Conservation (phyloP, 2,113 vertebrate genomes). For the Ictalurus punctatus region DNA sequence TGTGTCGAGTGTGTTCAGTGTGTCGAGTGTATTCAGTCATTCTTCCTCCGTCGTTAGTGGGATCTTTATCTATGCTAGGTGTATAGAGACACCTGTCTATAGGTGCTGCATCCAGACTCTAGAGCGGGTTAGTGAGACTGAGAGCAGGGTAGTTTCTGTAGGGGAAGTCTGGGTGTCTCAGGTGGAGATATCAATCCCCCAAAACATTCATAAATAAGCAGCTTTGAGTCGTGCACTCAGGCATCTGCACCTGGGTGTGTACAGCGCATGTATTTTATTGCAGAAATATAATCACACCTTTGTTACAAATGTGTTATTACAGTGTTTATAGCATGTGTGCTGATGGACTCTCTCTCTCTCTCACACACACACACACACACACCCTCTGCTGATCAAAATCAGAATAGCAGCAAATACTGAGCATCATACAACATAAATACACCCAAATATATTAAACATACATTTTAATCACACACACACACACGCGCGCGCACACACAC, state of each 20-base stretch:
- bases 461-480: not conserved
- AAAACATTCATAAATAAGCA: not conserved
- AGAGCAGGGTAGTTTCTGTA: too few species aligned
- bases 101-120: too few species aligned
- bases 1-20: too few species aligned
- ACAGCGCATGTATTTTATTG: not conserved
- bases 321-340: not conserved
- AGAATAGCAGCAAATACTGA: not conserved
- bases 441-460: not conserved
- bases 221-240: not conserved
- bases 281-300: not conserved
- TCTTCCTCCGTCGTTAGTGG: too few species aligned
- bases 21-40: too few species aligned
- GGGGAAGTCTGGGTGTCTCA: too few species aligned
- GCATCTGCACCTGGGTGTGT: not conserved
- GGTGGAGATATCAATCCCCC: too few species aligned
- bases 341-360: not conserved
- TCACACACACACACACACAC: not conserved
- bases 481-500: not conserved
- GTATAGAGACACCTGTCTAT: too few species aligned
- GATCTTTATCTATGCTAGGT: too few species aligned
- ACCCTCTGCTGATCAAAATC: not conserved
- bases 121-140: too few species aligned
- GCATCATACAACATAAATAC: not conserved
- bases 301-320: not conserved